These are phyloP conservation scores for Pipa parva DNA, from an alignment of 2,113 vertebrate species.

Conservation along the genomic window DNA sequence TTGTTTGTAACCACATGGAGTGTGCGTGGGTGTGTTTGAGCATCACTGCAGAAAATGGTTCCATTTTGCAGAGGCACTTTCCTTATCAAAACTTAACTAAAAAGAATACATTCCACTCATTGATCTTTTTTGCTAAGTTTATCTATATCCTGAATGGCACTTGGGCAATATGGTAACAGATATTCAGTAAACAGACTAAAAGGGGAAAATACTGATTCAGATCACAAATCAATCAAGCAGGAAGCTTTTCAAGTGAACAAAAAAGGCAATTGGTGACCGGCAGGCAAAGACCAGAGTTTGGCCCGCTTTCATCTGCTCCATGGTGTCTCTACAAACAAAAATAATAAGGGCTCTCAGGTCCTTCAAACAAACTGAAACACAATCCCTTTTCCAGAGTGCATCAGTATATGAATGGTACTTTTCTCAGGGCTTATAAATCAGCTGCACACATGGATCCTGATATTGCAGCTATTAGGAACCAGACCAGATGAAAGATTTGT, in stretches of 20 bases:
- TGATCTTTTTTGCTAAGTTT: constrained; percentile 43
- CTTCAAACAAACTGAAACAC: constrained; percentile 59
- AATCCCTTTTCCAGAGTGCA: constrained; percentile 50
- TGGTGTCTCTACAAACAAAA: constrained; percentile 61
- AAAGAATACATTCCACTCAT: constrained; percentile 20
- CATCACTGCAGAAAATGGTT: constrained; percentile 2
- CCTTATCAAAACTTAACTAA: constrained; percentile 18
- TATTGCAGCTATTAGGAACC: constrained; percentile 51
- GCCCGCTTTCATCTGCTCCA: constrained; percentile 53
- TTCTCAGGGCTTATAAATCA: constrained; percentile 42
- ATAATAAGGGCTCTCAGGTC: constrained; percentile 56
- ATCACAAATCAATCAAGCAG: constrained; percentile 57
- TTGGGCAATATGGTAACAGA: constrained; percentile 38
- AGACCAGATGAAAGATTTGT: constrained; percentile 52
- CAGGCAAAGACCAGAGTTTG: background rate
- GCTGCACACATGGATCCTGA: constrained; percentile 52
- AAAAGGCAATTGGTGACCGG: constrained; percentile 37
- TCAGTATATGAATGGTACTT: constrained; percentile 48
- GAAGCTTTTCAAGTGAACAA: constrained; percentile 52
- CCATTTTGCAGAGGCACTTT: constrained; percentile 5
- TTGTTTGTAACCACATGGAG: too few species aligned
- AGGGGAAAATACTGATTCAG: constrained; percentile 47
- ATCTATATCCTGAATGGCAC: constrained; percentile 45
- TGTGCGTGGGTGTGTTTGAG: too few species aligned
- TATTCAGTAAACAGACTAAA: constrained; percentile 47